Percentiles rank a stretch among this genome's conserved stretches.
phyloP scores from a whole-genome alignment of 2,888 invertebrate species.

The Monoplex corrugatus region DNA sequence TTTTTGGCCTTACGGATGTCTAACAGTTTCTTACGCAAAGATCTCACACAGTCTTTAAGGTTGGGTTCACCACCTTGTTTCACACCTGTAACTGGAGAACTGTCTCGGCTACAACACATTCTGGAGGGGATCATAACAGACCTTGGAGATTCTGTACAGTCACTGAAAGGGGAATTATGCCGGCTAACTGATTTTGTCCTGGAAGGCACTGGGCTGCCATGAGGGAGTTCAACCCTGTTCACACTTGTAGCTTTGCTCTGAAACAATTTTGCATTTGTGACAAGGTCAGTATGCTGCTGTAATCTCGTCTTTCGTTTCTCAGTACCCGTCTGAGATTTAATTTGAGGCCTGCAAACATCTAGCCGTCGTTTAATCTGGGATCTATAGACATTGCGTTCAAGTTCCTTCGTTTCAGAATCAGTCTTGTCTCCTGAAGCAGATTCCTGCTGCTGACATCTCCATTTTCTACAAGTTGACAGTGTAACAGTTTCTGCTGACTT shows the following conservation, averaged over 20 bases:
- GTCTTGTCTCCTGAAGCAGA: background rate
- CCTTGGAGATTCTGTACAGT: background rate
- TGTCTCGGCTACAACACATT: background rate
- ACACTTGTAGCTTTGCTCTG: background rate
- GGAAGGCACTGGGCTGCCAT: background rate
- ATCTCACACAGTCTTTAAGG: background rate
- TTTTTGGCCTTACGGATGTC: too few species aligned
- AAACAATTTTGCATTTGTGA: background rate
- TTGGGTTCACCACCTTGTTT: background rate
- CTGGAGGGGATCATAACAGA: background rate
- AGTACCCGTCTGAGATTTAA: too few species aligned
- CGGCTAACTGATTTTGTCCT: background rate
- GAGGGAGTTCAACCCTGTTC: background rate
- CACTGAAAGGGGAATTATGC: background rate
- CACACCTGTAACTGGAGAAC: background rate
- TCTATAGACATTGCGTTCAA: too few species aligned
- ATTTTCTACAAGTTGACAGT: background rate
- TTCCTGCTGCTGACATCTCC: constrained; percentile 3
- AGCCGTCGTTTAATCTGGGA: too few species aligned
- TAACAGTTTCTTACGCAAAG: background rate
- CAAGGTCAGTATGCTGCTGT: background rate
- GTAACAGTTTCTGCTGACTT: background rate
- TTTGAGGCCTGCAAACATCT: too few species aligned
- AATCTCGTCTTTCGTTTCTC: too few species aligned
- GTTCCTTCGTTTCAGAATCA: too few species aligned